Evolutionary conservation across 2,113 vertebrate genomes (phyloP).

Genomic region (Lontra canadensis): DNA sequence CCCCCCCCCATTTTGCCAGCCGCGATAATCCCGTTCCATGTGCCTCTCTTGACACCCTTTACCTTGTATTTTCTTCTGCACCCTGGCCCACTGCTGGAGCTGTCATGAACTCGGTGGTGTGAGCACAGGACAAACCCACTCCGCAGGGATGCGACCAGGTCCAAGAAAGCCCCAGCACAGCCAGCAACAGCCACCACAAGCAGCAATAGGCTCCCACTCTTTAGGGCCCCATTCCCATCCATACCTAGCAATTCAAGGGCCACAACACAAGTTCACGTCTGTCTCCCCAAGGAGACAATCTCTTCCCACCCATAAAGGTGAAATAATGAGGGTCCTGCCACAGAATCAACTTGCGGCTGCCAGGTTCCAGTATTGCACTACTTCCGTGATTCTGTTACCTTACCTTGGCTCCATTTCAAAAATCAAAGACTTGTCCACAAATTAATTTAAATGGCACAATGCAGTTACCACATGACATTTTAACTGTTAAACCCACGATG

Average conservation of each 20-base stretch:
- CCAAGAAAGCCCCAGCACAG: neutral
- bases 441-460: neutral
- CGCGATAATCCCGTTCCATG: neutral
- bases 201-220: conserved; percentile 88
- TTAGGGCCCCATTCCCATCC: conserved; percentile 84
- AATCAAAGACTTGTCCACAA: neutral
- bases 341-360: neutral
- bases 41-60: neutral
- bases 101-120: neutral
- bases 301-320: conserved; percentile 83
- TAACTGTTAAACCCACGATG: neutral
- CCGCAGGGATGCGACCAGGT: neutral
- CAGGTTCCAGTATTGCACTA: neutral
- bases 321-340: conserved; percentile 85
- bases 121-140: neutral
- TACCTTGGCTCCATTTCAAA: conserved; percentile 39
- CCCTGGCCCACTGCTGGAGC: neutral
- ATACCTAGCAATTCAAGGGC: conserved; percentile 88
- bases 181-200: conserved; percentile 88
- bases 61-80: neutral
- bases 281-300: conserved; percentile 89
- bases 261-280: conserved; percentile 87
- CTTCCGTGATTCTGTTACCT: neutral
- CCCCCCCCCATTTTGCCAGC: neutral
- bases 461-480: neutral